Base-by-base conservation (phyloP, 2,888 invertebrate species). In the Erebia palarica region DNA sequence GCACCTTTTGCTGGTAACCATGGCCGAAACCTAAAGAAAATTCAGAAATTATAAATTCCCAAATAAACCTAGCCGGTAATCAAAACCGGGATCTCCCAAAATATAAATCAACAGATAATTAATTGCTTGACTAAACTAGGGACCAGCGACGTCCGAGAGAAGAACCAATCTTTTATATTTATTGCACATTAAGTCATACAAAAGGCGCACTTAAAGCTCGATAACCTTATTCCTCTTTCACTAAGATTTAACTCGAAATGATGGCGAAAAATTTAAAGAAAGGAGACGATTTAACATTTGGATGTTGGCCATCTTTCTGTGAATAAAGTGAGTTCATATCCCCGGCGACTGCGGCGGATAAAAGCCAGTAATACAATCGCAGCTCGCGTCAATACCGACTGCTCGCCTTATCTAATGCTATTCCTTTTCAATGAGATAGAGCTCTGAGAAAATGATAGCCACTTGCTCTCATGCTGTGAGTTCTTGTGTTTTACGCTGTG, bases 361-460 rank as follows among this genome's bases (percentile, higher is more conserved):
- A n/a, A 8, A 36, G 58, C 58, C 7, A 27, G 14, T 21, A 27
- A 14, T 58, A 59, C 36, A n/a, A 21, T 27, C 58, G 27, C 58
- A 59, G 55, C 11, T 55, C 16, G 58, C 58, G 58, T 36, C 58
- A 59, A 14, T 14, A 14, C 36, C 8, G 58, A 36, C 58, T 58
- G 21, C 47, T 21, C 63, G 11, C 27, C 64, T 49, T 70, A 70
- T 70, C 70, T 70, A 53, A 65, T 59, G 70, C 65, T 59, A 70
- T 70, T 59, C 42, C 60, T 65, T 65, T 59, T 59, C 65, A 70
- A 60, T 70, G 65, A 65, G 59, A 65, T 70, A 65, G 59, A 59
- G 58, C 58, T 59, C 70, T 53, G 65, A 51, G 53, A 70, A 65
- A 59, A 66, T 66, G n/a, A 70, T 44, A 60, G 65, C 53, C 60